phyloP scores from a whole-genome alignment of 2,113 vertebrate genomes.

The Plectropomus leopardus region DNA sequence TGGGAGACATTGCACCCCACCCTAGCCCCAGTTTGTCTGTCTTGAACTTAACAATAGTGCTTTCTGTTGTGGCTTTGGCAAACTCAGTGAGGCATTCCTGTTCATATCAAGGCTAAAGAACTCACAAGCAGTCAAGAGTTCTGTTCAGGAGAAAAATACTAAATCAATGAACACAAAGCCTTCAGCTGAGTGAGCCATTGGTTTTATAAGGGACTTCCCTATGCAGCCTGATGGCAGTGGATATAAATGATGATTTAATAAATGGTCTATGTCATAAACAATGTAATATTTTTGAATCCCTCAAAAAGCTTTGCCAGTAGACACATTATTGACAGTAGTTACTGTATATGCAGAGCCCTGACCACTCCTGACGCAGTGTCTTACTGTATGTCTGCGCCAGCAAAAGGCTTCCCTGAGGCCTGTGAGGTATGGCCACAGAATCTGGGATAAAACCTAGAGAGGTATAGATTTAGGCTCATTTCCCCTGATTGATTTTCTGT shows the following conservation, averaged over 20 bases:
- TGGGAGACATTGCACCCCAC: no score
- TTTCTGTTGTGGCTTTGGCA: not conserved
- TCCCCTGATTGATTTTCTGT: constrained; percentile 82
- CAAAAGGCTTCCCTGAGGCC: constrained; percentile 47
- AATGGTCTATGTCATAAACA: constrained; percentile 23
- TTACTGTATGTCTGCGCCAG: constrained; percentile 42
- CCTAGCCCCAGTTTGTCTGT: no score
- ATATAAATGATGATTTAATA: constrained; percentile 37
- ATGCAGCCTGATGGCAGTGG: not conserved
- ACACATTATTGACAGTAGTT: constrained; percentile 58
- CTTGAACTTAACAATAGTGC: not conserved
- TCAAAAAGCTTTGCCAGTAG: constrained; percentile 34
- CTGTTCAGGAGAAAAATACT: not conserved
- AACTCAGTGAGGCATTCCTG: not conserved
- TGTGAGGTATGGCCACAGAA: constrained; percentile 45
- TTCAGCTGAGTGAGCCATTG: not conserved
- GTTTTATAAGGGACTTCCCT: not conserved
- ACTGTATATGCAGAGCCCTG: constrained; percentile 39
- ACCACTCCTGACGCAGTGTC: constrained; percentile 19
- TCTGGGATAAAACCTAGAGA: constrained; percentile 68
- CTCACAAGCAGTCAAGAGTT: not conserved
- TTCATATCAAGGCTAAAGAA: not conserved
- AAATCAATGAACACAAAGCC: constrained; percentile 20
- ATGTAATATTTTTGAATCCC: constrained; percentile 44
- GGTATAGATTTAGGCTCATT: constrained; percentile 80